Conservation (phyloP, 2,888 invertebrate species). For the Lymantria dispar region DNA sequence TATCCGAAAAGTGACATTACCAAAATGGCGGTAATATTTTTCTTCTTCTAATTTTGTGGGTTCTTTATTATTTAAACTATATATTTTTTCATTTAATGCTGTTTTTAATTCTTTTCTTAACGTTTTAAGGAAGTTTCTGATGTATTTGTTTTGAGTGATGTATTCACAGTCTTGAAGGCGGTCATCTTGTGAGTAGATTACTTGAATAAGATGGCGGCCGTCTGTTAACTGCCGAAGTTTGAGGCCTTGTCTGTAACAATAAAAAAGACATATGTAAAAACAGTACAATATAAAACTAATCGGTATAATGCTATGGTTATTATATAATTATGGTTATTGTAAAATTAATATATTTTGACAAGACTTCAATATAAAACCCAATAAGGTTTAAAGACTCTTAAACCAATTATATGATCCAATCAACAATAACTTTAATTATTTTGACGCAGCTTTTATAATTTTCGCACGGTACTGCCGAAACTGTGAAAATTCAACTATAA, state of each 20-base stretch:
- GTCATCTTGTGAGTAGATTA: conserved; percentile 84
- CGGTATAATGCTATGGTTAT: not conserved
- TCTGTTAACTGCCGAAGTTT: conserved; percentile 86
- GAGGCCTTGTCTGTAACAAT: conserved; percentile 78
- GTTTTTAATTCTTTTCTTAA: conserved; percentile 81
- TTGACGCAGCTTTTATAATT: no score
- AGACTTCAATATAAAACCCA: no score
- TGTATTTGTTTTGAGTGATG: conserved; percentile 77
- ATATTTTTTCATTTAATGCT: conserved; percentile 65
- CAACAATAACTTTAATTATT: no score
- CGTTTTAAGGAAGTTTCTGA: conserved; percentile 82
- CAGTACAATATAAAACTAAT: not conserved
- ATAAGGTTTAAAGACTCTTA: no score
- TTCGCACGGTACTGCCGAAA: no score
- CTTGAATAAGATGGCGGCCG: conserved; percentile 85
- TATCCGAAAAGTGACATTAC: conserved; percentile 81
- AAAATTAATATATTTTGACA: no score
- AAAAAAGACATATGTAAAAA: not conserved
- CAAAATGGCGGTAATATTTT: conserved; percentile 65
- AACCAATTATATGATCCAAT: no score
- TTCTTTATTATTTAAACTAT: conserved; percentile 50
- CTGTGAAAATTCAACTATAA: no score
- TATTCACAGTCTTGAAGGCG: conserved; percentile 86
- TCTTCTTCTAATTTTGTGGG: conserved; percentile 44
- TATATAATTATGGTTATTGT: not conserved